Evolutionary conservation across 2,888 invertebrate genomes (phyloP).

Genomic region (Oeneis ivallda): DNA sequence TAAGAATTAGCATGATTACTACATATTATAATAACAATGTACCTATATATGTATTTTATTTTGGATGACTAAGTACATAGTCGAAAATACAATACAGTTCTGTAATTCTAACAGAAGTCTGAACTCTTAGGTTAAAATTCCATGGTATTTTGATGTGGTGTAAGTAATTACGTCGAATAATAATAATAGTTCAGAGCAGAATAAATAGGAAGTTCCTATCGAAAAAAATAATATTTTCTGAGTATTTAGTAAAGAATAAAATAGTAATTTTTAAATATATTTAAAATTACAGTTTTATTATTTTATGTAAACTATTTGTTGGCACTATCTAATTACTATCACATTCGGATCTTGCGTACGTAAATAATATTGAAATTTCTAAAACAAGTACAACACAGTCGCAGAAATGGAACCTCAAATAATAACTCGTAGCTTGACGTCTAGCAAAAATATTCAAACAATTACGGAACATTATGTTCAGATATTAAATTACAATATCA

Average conservation of each 20-base stretch:
- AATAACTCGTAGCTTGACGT: not conserved
- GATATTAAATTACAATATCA: not conserved
- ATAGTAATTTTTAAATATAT: slow-evolving; percentile 39
- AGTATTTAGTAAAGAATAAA: slow-evolving; percentile 31
- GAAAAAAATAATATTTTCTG: slow-evolving; percentile 29
- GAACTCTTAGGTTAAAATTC: too few relatives aligned
- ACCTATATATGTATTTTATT: too few relatives aligned
- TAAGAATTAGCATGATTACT: too few relatives aligned
- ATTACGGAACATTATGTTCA: not conserved
- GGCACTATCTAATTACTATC: slow-evolving; percentile 76
- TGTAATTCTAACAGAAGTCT: too few relatives aligned
- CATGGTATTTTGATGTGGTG: too few relatives aligned
- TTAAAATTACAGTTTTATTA: slow-evolving; percentile 34
- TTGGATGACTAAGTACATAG: too few relatives aligned
- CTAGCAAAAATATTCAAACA: not conserved
- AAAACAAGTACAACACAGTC: not conserved
- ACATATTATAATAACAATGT: too few relatives aligned
- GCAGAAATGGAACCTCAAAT: not conserved
- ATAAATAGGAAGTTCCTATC: slow-evolving; percentile 13
- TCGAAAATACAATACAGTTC: too few relatives aligned
- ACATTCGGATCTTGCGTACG: slow-evolving; percentile 55
- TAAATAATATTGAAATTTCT: slow-evolving; percentile 16
- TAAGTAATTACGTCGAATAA: not conserved
- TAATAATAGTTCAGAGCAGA: not conserved
- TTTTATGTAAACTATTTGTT: slow-evolving; percentile 53